phyloP scores from a whole-genome alignment of 2,113 vertebrate genomes.

The Psephotus haematonotus region DNA sequence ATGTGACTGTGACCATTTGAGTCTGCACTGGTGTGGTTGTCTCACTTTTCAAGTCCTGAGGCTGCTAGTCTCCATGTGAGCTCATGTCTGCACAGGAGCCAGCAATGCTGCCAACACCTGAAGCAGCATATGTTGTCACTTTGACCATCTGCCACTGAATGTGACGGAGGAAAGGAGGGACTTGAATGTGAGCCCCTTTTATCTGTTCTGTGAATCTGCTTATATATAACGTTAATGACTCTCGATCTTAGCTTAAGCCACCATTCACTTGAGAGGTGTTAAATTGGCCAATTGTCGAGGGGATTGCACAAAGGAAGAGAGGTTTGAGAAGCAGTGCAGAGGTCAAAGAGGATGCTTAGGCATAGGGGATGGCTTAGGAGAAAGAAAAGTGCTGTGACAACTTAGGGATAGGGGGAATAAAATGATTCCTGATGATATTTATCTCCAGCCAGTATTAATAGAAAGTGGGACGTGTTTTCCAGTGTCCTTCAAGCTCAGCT shows the following conservation, averaged over 20 bases:
- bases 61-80: fast-evolving
- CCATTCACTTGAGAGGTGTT: not conserved
- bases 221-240: conserved; percentile 1
- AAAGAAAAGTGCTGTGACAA: not conserved
- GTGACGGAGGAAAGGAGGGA: not conserved
- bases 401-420: not conserved
- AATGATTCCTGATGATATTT: not conserved
- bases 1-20: not conserved
- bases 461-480: not conserved
- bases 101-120: not conserved
- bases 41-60: not conserved
- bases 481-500: not conserved
- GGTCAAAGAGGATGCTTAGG: not conserved
- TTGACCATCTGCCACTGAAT: conserved; percentile 4
- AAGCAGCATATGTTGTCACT: conserved; percentile 30
- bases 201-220: not conserved
- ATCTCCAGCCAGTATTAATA: not conserved
- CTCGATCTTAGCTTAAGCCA: not conserved
- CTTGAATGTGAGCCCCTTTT: not conserved
- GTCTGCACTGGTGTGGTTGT: not conserved
- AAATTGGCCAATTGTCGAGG: not conserved
- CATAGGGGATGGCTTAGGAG: not conserved
- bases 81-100: not conserved
- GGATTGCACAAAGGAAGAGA: not conserved
- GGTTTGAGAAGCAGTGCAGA: not conserved